Conservation (phyloP, 2,797 vertebrate genomes). For the Tauraco hartlaubi region DNA sequence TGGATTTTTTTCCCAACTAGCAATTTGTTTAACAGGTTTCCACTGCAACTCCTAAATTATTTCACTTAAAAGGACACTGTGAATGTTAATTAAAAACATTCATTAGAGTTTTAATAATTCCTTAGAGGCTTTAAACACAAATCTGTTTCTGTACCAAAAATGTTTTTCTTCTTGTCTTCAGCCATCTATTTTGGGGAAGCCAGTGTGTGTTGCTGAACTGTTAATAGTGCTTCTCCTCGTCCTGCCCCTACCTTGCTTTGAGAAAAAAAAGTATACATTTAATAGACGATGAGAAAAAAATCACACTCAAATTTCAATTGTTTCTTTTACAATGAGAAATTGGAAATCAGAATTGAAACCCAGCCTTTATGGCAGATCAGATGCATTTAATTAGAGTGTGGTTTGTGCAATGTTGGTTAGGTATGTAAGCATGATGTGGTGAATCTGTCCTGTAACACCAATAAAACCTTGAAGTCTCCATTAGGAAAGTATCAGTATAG, state of each 20-base stretch:
- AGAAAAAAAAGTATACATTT: neutral
- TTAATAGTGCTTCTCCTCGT: neutral
- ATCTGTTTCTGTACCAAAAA: slow-evolving; percentile 45
- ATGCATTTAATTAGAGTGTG: neutral
- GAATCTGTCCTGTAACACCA: neutral
- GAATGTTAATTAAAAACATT: slow-evolving; percentile 66
- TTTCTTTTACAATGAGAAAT: neutral
- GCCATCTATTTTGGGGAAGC: slow-evolving; percentile 1
- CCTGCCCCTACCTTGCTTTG: neutral
- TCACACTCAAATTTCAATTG: neutral
- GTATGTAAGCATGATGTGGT: neutral
- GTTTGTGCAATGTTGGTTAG: neutral
- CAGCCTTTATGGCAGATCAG: neutral
- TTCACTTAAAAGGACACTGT: slow-evolving; percentile 52
- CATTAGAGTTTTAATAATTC: slow-evolving; percentile 57
- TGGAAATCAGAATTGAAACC: neutral
- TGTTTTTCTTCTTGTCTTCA: slow-evolving; percentile 8
- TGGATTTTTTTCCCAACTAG: slow-evolving; percentile 5
- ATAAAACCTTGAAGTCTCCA: neutral
- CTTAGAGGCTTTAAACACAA: slow-evolving; percentile 43
- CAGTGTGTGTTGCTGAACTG: neutral
- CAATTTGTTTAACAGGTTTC: slow-evolving; percentile 59
- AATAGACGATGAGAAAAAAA: neutral
- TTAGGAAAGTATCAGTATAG: neutral
- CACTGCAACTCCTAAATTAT: slow-evolving; percentile 1